Evolutionary conservation across 2,113 vertebrate genomes (phyloP), one percentile per base, ranked within the genome.

Genomic region (Astur gentilis): DNA sequence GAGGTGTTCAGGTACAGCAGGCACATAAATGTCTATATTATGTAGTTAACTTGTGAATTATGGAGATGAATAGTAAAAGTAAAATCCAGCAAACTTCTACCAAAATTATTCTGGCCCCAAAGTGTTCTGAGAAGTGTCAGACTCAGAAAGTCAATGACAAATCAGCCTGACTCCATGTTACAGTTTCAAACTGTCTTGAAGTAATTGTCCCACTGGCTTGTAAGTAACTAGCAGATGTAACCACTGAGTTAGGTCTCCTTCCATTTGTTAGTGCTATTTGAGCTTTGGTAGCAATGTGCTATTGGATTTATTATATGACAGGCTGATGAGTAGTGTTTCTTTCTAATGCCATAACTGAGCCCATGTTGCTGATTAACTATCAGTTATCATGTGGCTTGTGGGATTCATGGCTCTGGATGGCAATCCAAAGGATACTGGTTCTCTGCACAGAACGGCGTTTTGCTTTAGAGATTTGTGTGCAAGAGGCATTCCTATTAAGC

Each of bases 311-410:
- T 25, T 64, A 4, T 6, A 9, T 2, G 38, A n/a, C 49, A 60
- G 42, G 52, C 45, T 45, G 69, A 17, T 13, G 54, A 38, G 73
- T 5, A 14, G 10, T 3, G 7, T 18, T 83, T n/a, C 69, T 44
- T 29, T 20, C 61, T 47, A 49, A 34, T 13, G 52, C 61, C 25
- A 11, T 42, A 54, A 9, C 13, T 0, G 3, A 88, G 61, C 50
- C 65, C 31, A 0, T 3, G 2, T 3, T 72, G 61, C 27, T 49
- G 36, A 20, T 27, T 1, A 55, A 20, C 17, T 22, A 4, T 7
- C 6, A 7, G 22, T 40, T 29, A 1, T 34, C 20, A 1, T 13
- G 4, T 13, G 32, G 21, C 32, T 55, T 1, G 0, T 38, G 66
- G 47, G 10, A 19, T 71, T 8, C 17, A 1, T 55, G 71, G 11